These are phyloP conservation scores for Eriosoma lanigerum DNA, from an alignment of 1,140 invertebrate species.

Conservation along the genomic window DNA sequence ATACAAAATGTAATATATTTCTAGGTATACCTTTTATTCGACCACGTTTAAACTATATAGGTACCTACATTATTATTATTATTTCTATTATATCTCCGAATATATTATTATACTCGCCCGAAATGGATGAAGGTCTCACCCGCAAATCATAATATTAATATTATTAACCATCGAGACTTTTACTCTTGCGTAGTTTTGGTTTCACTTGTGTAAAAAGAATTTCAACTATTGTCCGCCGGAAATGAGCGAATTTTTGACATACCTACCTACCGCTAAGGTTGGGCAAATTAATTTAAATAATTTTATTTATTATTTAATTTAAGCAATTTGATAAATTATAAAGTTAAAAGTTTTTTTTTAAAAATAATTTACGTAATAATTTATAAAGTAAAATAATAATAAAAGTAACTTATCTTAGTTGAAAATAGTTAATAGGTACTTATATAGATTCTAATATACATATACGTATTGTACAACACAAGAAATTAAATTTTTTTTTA, in stretches of 20 bases:
- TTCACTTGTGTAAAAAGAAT: neutral
- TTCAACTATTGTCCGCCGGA: neutral
- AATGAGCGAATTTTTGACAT: conserved; percentile 9
- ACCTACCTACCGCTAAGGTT: neutral
- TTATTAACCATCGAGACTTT: neutral
- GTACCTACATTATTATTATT: no score
- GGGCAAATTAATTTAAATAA: neutral
- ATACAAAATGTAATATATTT: no score
- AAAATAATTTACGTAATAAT: neutral
- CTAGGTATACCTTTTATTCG: no score
- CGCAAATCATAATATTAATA: neutral
- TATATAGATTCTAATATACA: no score
- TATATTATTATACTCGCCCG: neutral
- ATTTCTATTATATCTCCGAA: no score
- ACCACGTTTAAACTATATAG: no score
- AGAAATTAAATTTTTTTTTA: no score
- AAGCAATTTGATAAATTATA: neutral
- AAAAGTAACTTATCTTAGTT: no score
- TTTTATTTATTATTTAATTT: neutral
- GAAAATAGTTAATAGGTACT: no score
- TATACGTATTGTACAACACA: no score
- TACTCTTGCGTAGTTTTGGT: neutral
- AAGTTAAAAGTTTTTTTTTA: conserved; percentile 20
- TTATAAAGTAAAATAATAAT: neutral
- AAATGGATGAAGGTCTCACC: neutral